phyloP scores from a whole-genome alignment of 2,113 vertebrate species.

The Odocoileus virginianus region DNA sequence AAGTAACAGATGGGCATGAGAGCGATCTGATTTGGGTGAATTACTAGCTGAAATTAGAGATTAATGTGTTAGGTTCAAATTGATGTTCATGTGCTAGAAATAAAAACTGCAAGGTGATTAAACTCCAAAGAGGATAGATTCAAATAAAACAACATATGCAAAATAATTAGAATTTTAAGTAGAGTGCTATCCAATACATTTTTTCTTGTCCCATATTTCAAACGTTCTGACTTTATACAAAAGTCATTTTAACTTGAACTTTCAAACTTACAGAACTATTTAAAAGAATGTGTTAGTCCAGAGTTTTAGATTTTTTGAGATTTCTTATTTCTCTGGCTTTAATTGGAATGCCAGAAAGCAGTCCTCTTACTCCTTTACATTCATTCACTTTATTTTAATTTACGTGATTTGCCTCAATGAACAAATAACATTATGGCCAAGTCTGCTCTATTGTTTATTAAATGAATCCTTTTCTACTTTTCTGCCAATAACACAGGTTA shows the following conservation, averaged over 20 bases:
- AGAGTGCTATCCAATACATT: not conserved
- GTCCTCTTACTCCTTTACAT: not conserved
- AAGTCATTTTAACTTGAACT: not conserved
- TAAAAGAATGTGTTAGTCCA: not conserved
- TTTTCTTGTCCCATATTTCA: not conserved
- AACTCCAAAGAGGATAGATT: not conserved
- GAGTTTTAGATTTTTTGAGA: not conserved
- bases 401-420: not conserved
- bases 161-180: conserved; percentile 14
- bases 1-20: conserved; percentile 17
- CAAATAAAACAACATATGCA: conserved; percentile 12
- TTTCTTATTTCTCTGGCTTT: not conserved
- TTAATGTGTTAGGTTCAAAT: conserved; percentile 6
- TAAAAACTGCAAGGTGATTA: conserved; percentile 36
- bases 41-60: conserved; percentile 42
- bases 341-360: not conserved
- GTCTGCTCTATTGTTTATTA: not conserved
- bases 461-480: not conserved
- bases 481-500: not conserved
- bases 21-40: not conserved
- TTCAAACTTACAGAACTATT: not conserved
- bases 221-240: not conserved
- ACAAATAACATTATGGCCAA: not conserved
- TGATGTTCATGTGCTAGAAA: conserved; percentile 33
- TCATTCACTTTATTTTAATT: not conserved